These are phyloP conservation scores for Ennomos quercinarius DNA, from an alignment of 2,888 invertebrate species.

Conservation along the genomic window DNA sequence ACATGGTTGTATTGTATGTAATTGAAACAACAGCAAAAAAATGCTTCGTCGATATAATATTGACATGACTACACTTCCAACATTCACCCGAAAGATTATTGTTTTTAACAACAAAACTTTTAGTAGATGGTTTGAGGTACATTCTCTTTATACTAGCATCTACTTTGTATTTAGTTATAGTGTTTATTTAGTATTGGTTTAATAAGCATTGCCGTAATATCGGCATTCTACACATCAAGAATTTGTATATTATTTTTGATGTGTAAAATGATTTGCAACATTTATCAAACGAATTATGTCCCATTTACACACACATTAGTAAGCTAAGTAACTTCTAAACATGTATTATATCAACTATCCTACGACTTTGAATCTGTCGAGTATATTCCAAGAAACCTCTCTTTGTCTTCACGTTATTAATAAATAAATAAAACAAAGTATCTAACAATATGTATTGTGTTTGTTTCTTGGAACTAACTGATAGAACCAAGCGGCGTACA, in stretches of 20 bases:
- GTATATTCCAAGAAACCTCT: slow-evolving; percentile 33
- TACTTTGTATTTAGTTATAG: slow-evolving; percentile 19
- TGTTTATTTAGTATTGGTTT: slow-evolving; percentile 31
- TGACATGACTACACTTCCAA: slow-evolving; percentile 6
- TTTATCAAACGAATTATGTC: slow-evolving; percentile 32
- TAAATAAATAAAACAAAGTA: too few relatives aligned
- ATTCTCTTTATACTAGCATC: slow-evolving; percentile 11
- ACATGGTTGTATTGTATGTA: too few relatives aligned
- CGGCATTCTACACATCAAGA: slow-evolving; percentile 30
- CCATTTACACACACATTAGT: slow-evolving; percentile 32
- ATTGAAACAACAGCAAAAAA: too few relatives aligned
- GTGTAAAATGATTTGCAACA: slow-evolving; percentile 27
- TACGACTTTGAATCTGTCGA: slow-evolving; percentile 24
- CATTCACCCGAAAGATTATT: slow-evolving; percentile 9
- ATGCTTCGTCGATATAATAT: too few relatives aligned
- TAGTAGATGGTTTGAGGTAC: slow-evolving; percentile 7
- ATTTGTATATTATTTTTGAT: slow-evolving; percentile 19
- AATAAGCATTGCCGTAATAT: slow-evolving; percentile 25
- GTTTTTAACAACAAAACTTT: slow-evolving; percentile 18
- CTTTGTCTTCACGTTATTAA: too few relatives aligned
- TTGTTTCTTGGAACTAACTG: slow-evolving; percentile 38
- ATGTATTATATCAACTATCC: slow-evolving; percentile 20
- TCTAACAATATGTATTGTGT: too few relatives aligned
- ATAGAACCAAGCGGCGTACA: slow-evolving; percentile 22
- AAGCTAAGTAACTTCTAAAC: slow-evolving; percentile 28